Evolutionary conservation across 2,113 vertebrate genomes (phyloP).

Genomic region (Phodopus roborovskii): DNA sequence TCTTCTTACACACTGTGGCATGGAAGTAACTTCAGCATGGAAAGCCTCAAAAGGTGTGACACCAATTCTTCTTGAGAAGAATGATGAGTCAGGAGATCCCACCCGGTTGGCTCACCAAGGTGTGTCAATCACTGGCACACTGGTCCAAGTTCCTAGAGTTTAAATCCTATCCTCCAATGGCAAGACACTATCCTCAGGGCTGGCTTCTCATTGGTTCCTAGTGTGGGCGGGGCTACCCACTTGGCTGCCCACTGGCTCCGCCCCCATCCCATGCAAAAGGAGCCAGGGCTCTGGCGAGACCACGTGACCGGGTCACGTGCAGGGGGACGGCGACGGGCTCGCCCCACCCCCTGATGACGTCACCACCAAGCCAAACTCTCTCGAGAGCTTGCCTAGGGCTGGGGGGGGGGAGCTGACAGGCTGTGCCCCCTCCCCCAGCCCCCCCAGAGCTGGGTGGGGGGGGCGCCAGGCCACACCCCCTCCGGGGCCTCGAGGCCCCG

Average conservation of each 20-base stretch:
- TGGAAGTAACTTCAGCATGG: slow-evolving; percentile 1
- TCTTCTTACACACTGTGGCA: not conserved
- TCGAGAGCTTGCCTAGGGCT: slow-evolving; percentile 64
- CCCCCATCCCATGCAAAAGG: slow-evolving; percentile 43
- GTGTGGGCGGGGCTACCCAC: slow-evolving; percentile 42
- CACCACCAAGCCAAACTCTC: slow-evolving; percentile 55
- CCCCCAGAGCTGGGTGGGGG: not conserved
- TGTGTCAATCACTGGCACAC: slow-evolving; percentile 17
- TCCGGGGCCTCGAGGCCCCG: not conserved
- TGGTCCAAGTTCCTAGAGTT: slow-evolving; percentile 30
- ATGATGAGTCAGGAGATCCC: slow-evolving; percentile 54
- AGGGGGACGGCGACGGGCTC: rapidly evolving
- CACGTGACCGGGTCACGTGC: slow-evolving; percentile 64
- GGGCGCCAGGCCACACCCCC: not conserved
- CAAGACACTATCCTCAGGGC: not conserved
- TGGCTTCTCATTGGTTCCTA: slow-evolving; percentile 61
- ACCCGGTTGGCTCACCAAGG: not conserved
- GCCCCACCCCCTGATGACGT: slow-evolving; percentile 4
- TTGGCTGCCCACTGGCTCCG: slow-evolving; percentile 7
- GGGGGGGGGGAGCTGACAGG: not conserved
- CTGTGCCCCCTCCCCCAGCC: not conserved
- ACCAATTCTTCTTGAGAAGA: not conserved
- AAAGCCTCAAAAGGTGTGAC: slow-evolving; percentile 45
- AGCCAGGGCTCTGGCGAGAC: not conserved
- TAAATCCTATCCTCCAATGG: slow-evolving; percentile 66